Conservation (phyloP, 2,113 vertebrate genomes). For the Hepsetus odoe region DNA sequence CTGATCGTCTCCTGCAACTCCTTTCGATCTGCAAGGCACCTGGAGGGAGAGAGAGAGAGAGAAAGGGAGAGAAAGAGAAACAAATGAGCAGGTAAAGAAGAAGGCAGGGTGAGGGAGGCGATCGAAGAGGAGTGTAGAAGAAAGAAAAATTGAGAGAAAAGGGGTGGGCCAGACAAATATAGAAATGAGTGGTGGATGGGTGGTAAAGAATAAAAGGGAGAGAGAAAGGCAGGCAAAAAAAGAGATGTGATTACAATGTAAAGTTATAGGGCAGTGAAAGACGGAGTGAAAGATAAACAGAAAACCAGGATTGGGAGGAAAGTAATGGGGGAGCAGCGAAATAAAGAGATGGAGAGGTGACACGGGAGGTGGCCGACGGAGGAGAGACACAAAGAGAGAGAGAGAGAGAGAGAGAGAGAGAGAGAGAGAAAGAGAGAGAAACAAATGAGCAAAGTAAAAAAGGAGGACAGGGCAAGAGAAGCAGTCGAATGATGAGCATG, state of each 20-base stretch:
- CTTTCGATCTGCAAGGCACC: conserved; percentile 97
- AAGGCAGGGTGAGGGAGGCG: not conserved
- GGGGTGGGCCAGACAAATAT: conserved; percentile 48
- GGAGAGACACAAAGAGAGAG: conserved; percentile 12
- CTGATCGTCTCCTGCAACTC: conserved; percentile 97
- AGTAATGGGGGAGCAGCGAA: not conserved
- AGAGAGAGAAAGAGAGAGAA: not conserved
- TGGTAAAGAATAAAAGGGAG: not conserved
- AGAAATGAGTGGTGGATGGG: conserved; percentile 13
- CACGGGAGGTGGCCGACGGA: conserved; percentile 24
- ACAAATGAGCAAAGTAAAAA: not conserved
- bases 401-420: not conserved
- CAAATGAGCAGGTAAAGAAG: conserved; percentile 31
- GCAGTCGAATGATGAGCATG: no score
- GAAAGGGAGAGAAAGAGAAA: conserved; percentile 31
- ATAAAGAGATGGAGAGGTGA: conserved; percentile 7
- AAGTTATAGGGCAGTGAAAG: not conserved
- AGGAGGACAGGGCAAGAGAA: no score
- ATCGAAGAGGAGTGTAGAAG: not conserved
- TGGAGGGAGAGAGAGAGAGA: conserved; percentile 66
- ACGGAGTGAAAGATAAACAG: conserved; percentile 20
- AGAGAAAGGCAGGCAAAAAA: not conserved
- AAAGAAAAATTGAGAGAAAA: not conserved
- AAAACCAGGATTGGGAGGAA: conserved; percentile 27
- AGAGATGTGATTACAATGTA: not conserved